These are phyloP conservation scores for Phenacoccus solenopsis DNA, from an alignment of 1,140 invertebrate genomes.

Conservation along the genomic window DNA sequence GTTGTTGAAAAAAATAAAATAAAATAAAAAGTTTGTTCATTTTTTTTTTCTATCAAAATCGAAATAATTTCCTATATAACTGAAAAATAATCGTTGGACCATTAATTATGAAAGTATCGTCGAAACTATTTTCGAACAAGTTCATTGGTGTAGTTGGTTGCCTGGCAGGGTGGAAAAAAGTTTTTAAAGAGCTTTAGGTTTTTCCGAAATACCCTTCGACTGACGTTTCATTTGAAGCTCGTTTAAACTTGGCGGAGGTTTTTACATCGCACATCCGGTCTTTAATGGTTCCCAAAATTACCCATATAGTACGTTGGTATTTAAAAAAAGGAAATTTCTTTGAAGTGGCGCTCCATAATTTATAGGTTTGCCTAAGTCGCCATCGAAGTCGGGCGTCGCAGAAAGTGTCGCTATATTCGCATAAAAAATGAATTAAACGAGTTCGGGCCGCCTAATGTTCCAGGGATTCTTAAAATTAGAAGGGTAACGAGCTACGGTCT, in stretches of 20 bases:
- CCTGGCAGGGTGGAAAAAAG: no score
- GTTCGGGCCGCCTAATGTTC: neutral
- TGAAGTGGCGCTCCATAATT: neutral
- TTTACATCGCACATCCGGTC: neutral
- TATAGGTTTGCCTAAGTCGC: neutral
- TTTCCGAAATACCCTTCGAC: neutral
- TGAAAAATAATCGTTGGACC: no score
- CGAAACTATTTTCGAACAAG: neutral
- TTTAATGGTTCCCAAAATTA: neutral
- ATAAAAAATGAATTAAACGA: conserved; percentile 3
- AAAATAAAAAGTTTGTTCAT: no score
- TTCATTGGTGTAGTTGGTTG: neutral
- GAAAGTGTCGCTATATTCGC: conserved; percentile 1
- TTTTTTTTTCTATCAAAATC: no score
- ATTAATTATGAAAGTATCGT: neutral
- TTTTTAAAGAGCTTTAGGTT: no score
- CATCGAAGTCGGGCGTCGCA: neutral
- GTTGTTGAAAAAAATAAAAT: no score
- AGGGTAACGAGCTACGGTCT: neutral
- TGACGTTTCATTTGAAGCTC: neutral
- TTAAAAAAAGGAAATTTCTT: neutral
- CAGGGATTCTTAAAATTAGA: neutral
- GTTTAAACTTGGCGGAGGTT: neutral
- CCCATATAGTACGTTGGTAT: neutral
- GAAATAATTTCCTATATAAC: no score